Evolutionary conservation across 2,888 invertebrate species (phyloP).

Genomic region (Pyralis farinalis): DNA sequence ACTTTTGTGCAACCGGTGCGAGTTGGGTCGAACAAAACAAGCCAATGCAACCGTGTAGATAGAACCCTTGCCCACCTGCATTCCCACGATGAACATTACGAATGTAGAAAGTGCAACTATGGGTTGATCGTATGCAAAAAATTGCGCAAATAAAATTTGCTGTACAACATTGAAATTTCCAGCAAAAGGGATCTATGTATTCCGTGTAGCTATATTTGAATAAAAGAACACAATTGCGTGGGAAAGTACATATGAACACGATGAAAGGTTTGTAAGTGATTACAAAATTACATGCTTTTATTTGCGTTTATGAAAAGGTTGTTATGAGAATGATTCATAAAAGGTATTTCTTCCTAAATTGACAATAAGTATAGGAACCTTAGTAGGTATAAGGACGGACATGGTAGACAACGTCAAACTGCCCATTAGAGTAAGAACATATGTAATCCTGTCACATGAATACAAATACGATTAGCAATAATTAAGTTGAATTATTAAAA

Average conservation of each 20-base stretch:
- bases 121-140: constrained; percentile 44
- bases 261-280: too few species aligned
- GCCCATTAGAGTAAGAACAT: too few species aligned
- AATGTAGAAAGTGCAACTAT: constrained; percentile 64
- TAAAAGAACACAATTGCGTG: constrained; percentile 52
- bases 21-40: constrained; percentile 43
- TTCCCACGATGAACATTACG: constrained; percentile 61
- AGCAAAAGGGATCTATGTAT: constrained; percentile 58
- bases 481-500: too few species aligned
- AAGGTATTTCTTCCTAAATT: too few species aligned
- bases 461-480: too few species aligned
- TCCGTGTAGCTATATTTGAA: constrained; percentile 45
- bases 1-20: constrained; percentile 74
- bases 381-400: too few species aligned
- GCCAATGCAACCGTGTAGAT: constrained; percentile 33
- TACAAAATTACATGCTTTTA: too few species aligned
- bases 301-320: too few species aligned
- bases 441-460: too few species aligned
- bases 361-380: too few species aligned
- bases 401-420: too few species aligned
- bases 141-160: constrained; percentile 72
- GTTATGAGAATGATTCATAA: too few species aligned
- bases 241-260: constrained; percentile 34
- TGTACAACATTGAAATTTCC: constrained; percentile 69
- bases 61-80: constrained; percentile 78